Base-by-base conservation (phyloP, 2,888 invertebrate genomes). In the Onchidella celtica region DNA sequence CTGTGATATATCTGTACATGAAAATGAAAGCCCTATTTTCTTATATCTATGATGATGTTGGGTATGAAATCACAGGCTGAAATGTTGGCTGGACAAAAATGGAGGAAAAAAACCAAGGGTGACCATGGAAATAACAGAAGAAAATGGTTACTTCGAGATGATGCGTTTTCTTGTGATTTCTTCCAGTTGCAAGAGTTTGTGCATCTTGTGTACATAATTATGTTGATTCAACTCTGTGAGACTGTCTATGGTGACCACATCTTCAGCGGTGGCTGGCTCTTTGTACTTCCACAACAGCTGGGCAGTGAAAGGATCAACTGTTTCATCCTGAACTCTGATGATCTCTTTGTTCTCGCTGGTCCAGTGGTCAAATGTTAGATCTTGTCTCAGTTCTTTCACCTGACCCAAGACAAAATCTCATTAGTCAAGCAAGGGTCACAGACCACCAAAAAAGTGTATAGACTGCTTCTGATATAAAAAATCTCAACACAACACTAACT, bases 171-270 rank as follows among this genome's bases (percentile, higher is more conserved):
- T 83, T 0, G 89, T 89, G 63, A 92, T 87, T 81, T 93, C 92
- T 81, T 93, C 93, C 69, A 92, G 79, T 36, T 91, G 86, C 34
- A 92, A 82, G 36, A 93, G 83, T 36, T 89, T 88, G 83, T 92
- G 91, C 92, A 92, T 92, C 85, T 91, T 92, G 83, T 90, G 91
- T 34, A 87, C 83, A 77, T 93, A 93, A 86, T 92, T 93, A 85
- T 92, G 90, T 36, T 86, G 81, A 83, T 92, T 92, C 34, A 93
- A 84, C 76, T 88, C 89, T 4, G 86, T 87, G 21, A 92, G 84
- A 36, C 87, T 88, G 80, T 90, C 86, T 83, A 89, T 89, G 3
- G 90, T 92, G 32, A 92, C 86, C 17, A 91, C 88, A 38, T 81
- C 86, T 59, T 90, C 90, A 0, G 89, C 86, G 0, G 88, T 86